phyloP scores from a whole-genome alignment of 2,888 invertebrate species.

The Eristalis intricaria region DNA sequence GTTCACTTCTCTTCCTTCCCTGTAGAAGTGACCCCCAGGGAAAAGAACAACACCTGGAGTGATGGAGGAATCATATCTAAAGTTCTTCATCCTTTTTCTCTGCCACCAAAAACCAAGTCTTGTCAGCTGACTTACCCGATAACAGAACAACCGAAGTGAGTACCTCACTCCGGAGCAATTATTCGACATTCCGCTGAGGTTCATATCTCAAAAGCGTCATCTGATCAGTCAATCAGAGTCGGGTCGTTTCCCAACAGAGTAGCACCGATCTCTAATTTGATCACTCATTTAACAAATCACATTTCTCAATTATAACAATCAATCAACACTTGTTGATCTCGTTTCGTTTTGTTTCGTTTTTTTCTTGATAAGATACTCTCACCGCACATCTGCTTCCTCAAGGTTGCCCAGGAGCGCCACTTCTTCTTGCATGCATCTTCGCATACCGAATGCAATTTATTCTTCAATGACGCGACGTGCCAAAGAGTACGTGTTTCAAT shows the following conservation, averaged over 20 bases:
- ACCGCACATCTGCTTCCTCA: not conserved
- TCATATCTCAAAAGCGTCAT: not conserved
- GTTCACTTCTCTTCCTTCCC: no score
- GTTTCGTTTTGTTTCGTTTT: not conserved
- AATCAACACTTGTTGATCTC: not conserved
- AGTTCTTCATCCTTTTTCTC: no score
- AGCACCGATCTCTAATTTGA: not conserved
- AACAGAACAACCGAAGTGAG: no score
- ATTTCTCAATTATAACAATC: not conserved
- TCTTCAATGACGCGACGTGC: not conserved
- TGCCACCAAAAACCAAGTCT: not conserved
- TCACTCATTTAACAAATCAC: not conserved
- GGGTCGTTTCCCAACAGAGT: not conserved
- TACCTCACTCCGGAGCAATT: not conserved
- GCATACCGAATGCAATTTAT: not conserved
- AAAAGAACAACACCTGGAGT: no score
- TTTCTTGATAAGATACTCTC: not conserved
- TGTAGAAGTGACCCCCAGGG: no score
- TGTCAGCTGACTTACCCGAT: no score
- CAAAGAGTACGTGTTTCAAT: not conserved
- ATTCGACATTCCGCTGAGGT: not conserved
- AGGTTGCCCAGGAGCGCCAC: not conserved
- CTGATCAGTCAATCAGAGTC: not conserved
- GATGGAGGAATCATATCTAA: no score
- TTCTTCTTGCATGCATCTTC: not conserved